Evolutionary conservation across 2,113 vertebrate genomes (phyloP).

Genomic region (Poecile atricapillus): DNA sequence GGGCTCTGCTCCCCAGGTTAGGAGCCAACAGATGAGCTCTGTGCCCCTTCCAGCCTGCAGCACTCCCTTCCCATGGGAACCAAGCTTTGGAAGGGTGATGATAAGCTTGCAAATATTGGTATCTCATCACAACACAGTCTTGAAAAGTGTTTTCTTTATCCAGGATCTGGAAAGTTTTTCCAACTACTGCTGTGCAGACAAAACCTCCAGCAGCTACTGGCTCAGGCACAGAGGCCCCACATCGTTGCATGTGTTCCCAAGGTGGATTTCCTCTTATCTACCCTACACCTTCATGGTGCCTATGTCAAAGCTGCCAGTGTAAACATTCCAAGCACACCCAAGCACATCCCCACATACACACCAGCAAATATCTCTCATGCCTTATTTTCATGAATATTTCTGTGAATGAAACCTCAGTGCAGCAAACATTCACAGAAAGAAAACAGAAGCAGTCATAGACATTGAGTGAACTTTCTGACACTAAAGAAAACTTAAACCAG

Average conservation of each 20-base stretch:
- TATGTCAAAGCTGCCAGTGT: background rate
- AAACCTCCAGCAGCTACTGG: background rate
- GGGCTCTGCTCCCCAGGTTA: background rate
- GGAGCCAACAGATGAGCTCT: background rate
- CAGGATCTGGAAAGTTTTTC: background rate
- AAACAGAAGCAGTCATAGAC: background rate
- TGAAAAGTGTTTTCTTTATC: background rate
- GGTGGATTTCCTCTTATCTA: background rate
- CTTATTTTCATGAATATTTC: background rate
- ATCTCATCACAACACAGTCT: background rate
- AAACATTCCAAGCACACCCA: background rate
- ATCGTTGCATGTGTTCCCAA: fast-evolving
- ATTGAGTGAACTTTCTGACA: background rate
- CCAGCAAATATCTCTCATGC: background rate
- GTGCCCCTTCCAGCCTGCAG: background rate
- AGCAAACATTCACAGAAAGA: background rate
- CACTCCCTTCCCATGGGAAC: background rate
- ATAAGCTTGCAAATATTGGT: background rate
- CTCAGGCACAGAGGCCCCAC: background rate
- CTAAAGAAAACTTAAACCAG: background rate
- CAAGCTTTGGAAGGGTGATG: background rate
- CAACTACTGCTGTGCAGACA: background rate
- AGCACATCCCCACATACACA: too few species aligned
- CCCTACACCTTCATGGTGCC: background rate
- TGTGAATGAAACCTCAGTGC: background rate